These are phyloP conservation scores for Agapornis canus DNA, from an alignment of 2,797 vertebrate species.

Conservation along the genomic window DNA sequence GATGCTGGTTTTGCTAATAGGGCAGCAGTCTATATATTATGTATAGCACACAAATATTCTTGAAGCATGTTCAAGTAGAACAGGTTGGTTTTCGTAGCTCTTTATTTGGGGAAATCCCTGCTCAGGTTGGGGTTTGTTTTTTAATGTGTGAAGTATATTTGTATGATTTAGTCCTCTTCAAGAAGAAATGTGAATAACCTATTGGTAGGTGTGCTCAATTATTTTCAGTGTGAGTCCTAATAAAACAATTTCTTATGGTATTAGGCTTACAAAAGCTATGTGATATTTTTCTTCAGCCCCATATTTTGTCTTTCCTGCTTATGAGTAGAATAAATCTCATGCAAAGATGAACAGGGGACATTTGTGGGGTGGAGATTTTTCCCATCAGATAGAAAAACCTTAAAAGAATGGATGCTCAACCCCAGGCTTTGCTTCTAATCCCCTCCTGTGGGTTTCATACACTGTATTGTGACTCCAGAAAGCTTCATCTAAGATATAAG, in stretches of 20 bases:
- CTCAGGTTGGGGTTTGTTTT: background rate
- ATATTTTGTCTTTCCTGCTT: slow-evolving; percentile 49
- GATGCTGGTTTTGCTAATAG: background rate
- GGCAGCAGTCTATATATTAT: background rate
- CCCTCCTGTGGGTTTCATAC: background rate
- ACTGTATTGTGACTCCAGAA: background rate
- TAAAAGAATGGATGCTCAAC: slow-evolving; percentile 23
- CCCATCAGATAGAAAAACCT: background rate
- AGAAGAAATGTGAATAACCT: background rate
- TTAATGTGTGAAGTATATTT: background rate
- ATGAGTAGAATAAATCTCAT: slow-evolving; percentile 37
- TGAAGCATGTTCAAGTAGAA: background rate
- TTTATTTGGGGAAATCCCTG: background rate
- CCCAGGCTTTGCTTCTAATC: background rate
- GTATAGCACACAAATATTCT: background rate
- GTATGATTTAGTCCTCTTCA: background rate
- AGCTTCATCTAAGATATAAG: background rate
- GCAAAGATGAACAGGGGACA: background rate
- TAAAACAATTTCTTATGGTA: background rate
- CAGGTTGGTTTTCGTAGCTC: background rate
- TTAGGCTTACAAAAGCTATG: slow-evolving; percentile 19
- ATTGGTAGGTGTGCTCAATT: background rate
- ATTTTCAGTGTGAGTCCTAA: background rate
- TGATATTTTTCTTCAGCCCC: slow-evolving; percentile 13
- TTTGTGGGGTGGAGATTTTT: background rate